Evolutionary conservation across 1,140 invertebrate species (phyloP).

Genomic region (Apis mellifera): Amel_HAv3.1 CM009933.2:4004001-4004500

Average conservation of each 20-base stretch:
- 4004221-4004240: conserved; percentile 93
- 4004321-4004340: conserved; percentile 98
- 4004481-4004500: conserved; percentile 26
- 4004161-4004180: conserved; percentile 87
- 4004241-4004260: conserved; percentile 1
- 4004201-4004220: conserved; percentile 95
- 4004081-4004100: conserved; percentile 98
- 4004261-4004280: not conserved
- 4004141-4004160: conserved; percentile 84
- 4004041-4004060: conserved; percentile 89
- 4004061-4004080: conserved; percentile 97
- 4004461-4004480: conserved; percentile 32
- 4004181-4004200: conserved; percentile 93
- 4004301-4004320: conserved; percentile 96
- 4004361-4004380: conserved; percentile 89
- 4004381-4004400: conserved; percentile 87
- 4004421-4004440: not conserved
- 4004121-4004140: conserved; percentile 86
- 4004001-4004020: not conserved
- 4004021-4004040: conserved; percentile 56
- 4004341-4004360: conserved; percentile 96
- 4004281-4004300: conserved; percentile 85
- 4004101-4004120: conserved; percentile 91
- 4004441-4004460: not conserved
- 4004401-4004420: conserved; percentile 18